These are phyloP conservation scores for Cheilosia scutellata DNA, from an alignment of 2,888 invertebrate genomes.

Conservation along the genomic window DNA sequence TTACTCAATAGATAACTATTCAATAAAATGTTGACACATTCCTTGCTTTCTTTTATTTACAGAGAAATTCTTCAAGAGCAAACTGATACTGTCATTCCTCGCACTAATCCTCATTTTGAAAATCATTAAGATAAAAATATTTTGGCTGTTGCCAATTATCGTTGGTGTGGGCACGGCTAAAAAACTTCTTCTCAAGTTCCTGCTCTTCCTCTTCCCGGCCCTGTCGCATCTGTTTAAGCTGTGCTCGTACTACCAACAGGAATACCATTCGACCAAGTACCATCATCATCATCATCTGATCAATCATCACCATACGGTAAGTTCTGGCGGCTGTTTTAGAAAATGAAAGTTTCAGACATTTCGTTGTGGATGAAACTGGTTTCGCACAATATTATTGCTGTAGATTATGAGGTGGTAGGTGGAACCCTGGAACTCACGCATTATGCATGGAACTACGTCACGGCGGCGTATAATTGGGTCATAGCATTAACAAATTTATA, in stretches of 20 bases:
- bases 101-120: constrained; percentile 91
- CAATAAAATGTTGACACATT: background rate
- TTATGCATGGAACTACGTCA: background rate
- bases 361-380: constrained; percentile 36
- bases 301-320: constrained; percentile 89
- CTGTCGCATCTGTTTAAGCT: constrained; percentile 93
- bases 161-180: constrained; percentile 93
- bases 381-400: constrained; percentile 29
- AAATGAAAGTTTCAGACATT: constrained; percentile 63
- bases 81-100: constrained; percentile 89
- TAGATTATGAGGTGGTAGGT: background rate
- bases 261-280: constrained; percentile 89
- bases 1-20: background rate
- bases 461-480: background rate
- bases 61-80: constrained; percentile 92
- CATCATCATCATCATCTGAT: constrained; percentile 93
- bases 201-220: constrained; percentile 93
- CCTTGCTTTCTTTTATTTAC: constrained; percentile 76
- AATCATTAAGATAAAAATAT: constrained; percentile 91
- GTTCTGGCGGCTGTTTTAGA: constrained; percentile 74
- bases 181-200: constrained; percentile 91
- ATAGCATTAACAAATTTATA: background rate
- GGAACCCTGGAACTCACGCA: constrained; percentile 29
- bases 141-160: constrained; percentile 91
- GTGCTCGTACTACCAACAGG: constrained; percentile 92